Base-by-base conservation (phyloP, 1,140 invertebrate species). In the Glomeris maerens region DNA sequence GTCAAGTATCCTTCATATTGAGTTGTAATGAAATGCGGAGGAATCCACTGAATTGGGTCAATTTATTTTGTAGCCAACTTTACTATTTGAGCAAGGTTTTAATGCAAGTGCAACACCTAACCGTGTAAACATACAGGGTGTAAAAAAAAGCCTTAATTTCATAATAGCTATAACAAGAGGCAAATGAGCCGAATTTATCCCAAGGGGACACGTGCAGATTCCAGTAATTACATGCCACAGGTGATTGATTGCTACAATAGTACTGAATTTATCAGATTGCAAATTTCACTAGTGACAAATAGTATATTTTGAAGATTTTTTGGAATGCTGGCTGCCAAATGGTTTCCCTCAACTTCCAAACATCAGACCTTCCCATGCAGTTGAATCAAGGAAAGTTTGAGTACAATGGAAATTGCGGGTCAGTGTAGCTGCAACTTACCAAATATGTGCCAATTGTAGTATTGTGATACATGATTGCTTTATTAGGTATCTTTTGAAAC, bases 291-390 rank as follows among this genome's bases (percentile, higher is more conserved):
- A 36, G 17, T 36, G 31, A 36, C 17, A 17, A 10, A 42, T 5
- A 42, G 25, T 42, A 25, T 5, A 7, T 10, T 39, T 50, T 50
- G 17, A 51, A 65, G 67, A 78, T 83, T 58, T 84, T 73, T 59
- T 84, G 82, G 81, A 84, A 84, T 66, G 79, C 80, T 27, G 82
- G 82, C 21, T 83, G 79, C 61, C 81, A 84, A 62, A 98, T 99
- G 95, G 95, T 98, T 13, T 94, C 96, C 0, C 72, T 99, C n/a
- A 99, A 99, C 73, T 99, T 98, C 72, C 96, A 99, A 78, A 98
- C 95, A 13, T 81, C 94, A 14, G 96, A 99, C 75, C 72, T 99
- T 53, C 93, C 93, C 13, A 98, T 99, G 93, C 96, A 99, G 72
- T 72, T 99, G 49, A 99, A 99, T 72, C 94, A 98, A 74, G 96